These are phyloP conservation scores for Mactromeris polynyma DNA, from an alignment of 2,888 invertebrate genomes.

Conservation along the genomic window DNA sequence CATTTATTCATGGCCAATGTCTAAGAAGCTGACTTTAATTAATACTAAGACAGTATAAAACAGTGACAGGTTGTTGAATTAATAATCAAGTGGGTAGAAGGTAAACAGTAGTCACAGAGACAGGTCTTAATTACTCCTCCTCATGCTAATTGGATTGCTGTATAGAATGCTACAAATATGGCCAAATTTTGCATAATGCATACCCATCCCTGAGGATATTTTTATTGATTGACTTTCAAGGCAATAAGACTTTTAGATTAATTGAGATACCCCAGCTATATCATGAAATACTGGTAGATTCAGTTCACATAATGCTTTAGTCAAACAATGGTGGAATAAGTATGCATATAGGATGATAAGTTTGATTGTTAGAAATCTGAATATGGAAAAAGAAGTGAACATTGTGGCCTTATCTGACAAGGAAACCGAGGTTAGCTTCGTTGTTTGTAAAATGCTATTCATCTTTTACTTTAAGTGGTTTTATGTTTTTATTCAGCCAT, in stretches of 20 bases:
- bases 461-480: not conserved
- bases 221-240: constrained; percentile 63
- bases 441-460: not conserved
- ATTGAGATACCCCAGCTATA: constrained; percentile 45
- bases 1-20: constrained; percentile 64
- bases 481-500: not conserved
- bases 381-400: constrained; percentile 28
- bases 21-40: constrained; percentile 69
- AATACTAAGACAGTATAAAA: constrained; percentile 58
- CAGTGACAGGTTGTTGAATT: constrained; percentile 50
- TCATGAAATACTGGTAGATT: constrained; percentile 36
- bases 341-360: constrained; percentile 25
- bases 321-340: constrained; percentile 13
- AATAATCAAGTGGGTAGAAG: constrained; percentile 51
- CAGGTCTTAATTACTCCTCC: constrained; percentile 43
- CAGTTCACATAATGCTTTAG: constrained; percentile 12
- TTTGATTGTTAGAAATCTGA: constrained; percentile 15
- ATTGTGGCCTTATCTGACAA: constrained; percentile 1
- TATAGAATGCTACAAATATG: constrained; percentile 40
- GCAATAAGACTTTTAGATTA: constrained; percentile 53
- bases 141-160: constrained; percentile 39
- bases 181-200: constrained; percentile 59
- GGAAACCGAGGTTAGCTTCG: constrained; percentile 11
- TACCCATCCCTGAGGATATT: constrained; percentile 52
- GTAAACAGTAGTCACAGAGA: constrained; percentile 41